Evolutionary conservation across 2,113 vertebrate genomes (phyloP).

Genomic region (Origma solitaria): DNA sequence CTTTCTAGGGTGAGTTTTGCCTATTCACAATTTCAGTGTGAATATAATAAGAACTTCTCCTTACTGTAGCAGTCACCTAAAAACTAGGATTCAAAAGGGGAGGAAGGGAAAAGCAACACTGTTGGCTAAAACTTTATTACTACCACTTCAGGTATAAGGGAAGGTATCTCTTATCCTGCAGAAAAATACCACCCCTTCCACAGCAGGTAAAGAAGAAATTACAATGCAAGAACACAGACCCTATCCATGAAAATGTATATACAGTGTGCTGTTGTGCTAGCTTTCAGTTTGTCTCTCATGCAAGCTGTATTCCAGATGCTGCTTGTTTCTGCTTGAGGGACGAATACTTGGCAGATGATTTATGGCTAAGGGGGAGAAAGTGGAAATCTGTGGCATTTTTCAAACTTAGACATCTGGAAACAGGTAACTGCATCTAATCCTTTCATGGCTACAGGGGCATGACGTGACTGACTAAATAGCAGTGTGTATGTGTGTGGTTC

Average conservation of each 20-base stretch:
- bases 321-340: not conserved
- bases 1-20: not conserved
- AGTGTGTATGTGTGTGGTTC: accelerated
- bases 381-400: not conserved
- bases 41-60: not conserved
- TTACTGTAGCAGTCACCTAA: not conserved
- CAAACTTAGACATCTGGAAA: not conserved
- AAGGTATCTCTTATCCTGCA: not conserved
- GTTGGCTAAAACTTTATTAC: not conserved
- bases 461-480: not conserved
- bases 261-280: not conserved
- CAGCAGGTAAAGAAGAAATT: not conserved
- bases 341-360: not conserved
- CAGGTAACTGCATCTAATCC: accelerated
- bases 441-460: not conserved
- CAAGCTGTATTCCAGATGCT: accelerated
- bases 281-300: not conserved
- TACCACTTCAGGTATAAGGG: not conserved
- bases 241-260: accelerated
- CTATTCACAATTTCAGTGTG: not conserved
- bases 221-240: not conserved
- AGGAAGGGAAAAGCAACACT: not conserved
- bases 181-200: not conserved
- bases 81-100: not conserved
- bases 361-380: not conserved